Percentiles rank a stretch among this genome's conserved stretches.
Conservation (phyloP, 2,888 invertebrate species). For the Drosophila emarginata region DNA sequence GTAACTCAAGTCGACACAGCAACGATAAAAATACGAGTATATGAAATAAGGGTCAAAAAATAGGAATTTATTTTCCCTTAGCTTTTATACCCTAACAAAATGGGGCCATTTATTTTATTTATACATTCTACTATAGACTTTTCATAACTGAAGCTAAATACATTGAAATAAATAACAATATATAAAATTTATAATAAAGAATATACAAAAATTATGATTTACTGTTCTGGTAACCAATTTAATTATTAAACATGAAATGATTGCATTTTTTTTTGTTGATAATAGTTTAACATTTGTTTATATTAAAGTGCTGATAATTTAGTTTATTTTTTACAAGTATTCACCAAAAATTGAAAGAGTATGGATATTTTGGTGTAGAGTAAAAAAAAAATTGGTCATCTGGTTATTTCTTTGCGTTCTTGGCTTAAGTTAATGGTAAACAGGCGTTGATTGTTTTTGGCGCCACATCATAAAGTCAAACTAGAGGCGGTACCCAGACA, state of each 20-base stretch:
- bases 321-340: too few species aligned
- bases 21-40: conserved; percentile 8
- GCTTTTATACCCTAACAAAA: not conserved
- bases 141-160: too few species aligned
- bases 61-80: not conserved
- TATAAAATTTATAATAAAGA: too few species aligned
- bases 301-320: too few species aligned
- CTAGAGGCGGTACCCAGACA: conserved; percentile 39
- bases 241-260: too few species aligned
- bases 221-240: too few species aligned
- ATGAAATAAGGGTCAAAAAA: conserved; percentile 15
- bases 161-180: too few species aligned
- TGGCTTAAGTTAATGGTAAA: conserved; percentile 1
- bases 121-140: too few species aligned
- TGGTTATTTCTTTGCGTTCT: not conserved
- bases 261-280: too few species aligned
- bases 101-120: not conserved
- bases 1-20: conserved; percentile 18
- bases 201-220: too few species aligned
- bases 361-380: not conserved
- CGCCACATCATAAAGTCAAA: conserved; percentile 33
- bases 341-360: too few species aligned
- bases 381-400: not conserved
- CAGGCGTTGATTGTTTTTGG: conserved; percentile 33
- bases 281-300: too few species aligned